Evolutionary conservation across 2,797 vertebrate species (phyloP), one percentile per base, ranked within the genome.

Genomic region (Acipenser oxyrinchus): DNA sequence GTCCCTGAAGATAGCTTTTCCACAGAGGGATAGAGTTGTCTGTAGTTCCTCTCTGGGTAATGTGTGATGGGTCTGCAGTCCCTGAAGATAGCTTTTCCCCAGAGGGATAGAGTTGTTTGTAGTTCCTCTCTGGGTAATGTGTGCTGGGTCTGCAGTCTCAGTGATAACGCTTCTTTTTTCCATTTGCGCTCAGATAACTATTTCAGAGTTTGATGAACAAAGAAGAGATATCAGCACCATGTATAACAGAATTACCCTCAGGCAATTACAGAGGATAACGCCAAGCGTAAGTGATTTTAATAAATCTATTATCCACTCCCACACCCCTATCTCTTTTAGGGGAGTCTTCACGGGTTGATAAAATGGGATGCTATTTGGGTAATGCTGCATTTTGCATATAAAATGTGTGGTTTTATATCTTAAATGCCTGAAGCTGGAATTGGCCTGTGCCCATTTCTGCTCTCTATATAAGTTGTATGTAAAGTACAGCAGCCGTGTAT

Each of bases 201-300:
- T 95, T 74, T 94, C 94, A 0, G 95, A 99, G 76, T 97, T 93
- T 0, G 95, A 99, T 0, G 94, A 97, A 12, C 85, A 95, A 74
- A 88, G 95, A 70, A 88, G 94, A 75, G 95, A 98, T 0, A 87
- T 94, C 68, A 93, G 91, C 80, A 90, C 88, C 82, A 88, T 89
- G 89, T 99, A 97, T 84, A 95, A 94, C 88, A 93, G 95, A 74
- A 93, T 97, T 76, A 95, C 93, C 1, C 86, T 98, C 74, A 88
- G 84, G 0, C 92, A 97, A 73, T 86, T 98, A 65, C 95, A 97
- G 82, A 88, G 80, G 78, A 93, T 95, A 70, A 91, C 91, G 57
- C 96, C 95, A 23, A 87, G 84, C 0, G 92, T 93, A 77, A 87
- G 91, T 85, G 67, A 66, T 48, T 37, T 37, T 37, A 37, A 37